Percentiles rank a stretch among this genome's conserved stretches.
Conservation (phyloP, 1,140 invertebrate species). For the Carposina sasakii region DNA sequence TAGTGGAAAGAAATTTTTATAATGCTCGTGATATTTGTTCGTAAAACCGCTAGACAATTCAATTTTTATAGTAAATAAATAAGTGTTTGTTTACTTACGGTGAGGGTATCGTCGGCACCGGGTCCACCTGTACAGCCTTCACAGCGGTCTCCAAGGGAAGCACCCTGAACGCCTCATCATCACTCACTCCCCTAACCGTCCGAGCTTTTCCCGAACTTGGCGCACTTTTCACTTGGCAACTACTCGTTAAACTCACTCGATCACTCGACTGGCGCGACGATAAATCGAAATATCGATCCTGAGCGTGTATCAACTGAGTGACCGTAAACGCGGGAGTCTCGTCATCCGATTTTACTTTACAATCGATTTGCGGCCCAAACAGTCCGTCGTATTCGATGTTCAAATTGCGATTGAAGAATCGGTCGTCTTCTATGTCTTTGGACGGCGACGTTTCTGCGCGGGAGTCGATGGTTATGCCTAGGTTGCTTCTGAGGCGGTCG, state of each 20-base stretch:
- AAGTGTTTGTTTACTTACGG: slow-evolving; percentile 41
- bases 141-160: slow-evolving; percentile 29
- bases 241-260: slow-evolving; percentile 4
- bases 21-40: no score
- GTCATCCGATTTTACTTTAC: slow-evolving; percentile 15
- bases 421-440: slow-evolving; percentile 50
- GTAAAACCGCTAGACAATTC: not conserved
- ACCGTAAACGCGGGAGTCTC: slow-evolving; percentile 49
- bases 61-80: not conserved
- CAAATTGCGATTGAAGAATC: slow-evolving; percentile 37
- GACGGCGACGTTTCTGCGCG: slow-evolving; percentile 33
- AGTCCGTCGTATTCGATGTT: slow-evolving; percentile 31
- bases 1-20: no score
- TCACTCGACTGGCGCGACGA: slow-evolving; percentile 31
- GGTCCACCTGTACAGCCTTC: slow-evolving; percentile 24
- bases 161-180: slow-evolving; percentile 26
- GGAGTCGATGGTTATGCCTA: slow-evolving; percentile 56
- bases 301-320: slow-evolving; percentile 59
- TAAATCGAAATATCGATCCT: slow-evolving; percentile 61
- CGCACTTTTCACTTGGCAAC: slow-evolving; percentile 8
- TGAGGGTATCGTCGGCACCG: slow-evolving; percentile 21
- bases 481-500: slow-evolving; percentile 34
- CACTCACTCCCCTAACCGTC: not conserved
- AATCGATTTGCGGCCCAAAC: slow-evolving; percentile 53
- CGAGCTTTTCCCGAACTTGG: not conserved